These are phyloP conservation scores for Cotesia vestalis DNA, from an alignment of 1,140 invertebrate species.

Conservation along the genomic window DNA sequence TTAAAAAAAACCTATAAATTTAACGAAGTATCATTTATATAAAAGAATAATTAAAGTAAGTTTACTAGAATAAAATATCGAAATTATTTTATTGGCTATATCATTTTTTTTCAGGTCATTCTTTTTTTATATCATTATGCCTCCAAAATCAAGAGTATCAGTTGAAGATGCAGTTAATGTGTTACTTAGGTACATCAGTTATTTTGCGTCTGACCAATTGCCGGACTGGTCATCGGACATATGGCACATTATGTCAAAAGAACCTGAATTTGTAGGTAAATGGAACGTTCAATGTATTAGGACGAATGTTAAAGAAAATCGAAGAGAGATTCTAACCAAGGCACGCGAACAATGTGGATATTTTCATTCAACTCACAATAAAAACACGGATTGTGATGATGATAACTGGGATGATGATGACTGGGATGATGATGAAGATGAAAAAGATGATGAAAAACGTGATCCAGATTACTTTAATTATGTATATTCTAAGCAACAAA, in stretches of 20 bases:
- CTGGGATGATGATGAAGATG: too few species aligned
- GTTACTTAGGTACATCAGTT: neutral
- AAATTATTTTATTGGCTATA: too few species aligned
- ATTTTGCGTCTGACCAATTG: neutral
- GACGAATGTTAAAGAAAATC: slow-evolving; percentile 7
- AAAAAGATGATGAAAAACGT: neutral
- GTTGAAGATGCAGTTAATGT: neutral
- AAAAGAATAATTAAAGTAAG: too few species aligned
- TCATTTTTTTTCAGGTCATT: too few species aligned
- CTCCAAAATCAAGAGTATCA: neutral
- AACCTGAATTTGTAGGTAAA: slow-evolving; percentile 3
- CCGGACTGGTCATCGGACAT: neutral
- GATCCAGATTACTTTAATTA: neutral
- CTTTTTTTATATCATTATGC: neutral
- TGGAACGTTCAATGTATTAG: neutral
- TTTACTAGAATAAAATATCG: too few species aligned
- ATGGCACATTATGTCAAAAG: neutral
- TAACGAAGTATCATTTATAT: too few species aligned
- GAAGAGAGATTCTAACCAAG: neutral
- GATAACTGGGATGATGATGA: too few species aligned
- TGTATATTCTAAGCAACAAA: too few species aligned
- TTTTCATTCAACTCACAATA: neutral
- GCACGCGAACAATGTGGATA: neutral
- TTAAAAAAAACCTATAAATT: too few species aligned
- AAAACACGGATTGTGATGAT: too few species aligned